These are phyloP conservation scores for Ectropis crepuscularia DNA, from an alignment of 2,888 invertebrate genomes.

Conservation along the genomic window DNA sequence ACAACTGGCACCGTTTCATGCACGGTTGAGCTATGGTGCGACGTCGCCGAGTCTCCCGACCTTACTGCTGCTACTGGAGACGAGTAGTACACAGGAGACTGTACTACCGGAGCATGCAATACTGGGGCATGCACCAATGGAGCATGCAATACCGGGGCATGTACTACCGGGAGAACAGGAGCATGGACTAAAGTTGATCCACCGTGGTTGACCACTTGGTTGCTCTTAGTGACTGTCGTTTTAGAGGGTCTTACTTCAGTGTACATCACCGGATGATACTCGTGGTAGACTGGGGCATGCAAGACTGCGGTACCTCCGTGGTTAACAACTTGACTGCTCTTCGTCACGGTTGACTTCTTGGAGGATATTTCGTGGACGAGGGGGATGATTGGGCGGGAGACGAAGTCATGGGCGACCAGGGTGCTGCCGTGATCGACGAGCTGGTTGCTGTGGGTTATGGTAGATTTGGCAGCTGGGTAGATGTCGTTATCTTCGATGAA, in stretches of 20 bases:
- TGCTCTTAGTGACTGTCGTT: slow-evolving; percentile 48
- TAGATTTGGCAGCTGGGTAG: slow-evolving; percentile 54
- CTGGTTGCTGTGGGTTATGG: slow-evolving; percentile 59
- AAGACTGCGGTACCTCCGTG: slow-evolving; percentile 54
- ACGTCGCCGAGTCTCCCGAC: slow-evolving; percentile 71
- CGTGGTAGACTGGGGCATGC: slow-evolving; percentile 44
- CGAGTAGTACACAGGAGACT: slow-evolving; percentile 56
- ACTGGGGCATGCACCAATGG: slow-evolving; percentile 49
- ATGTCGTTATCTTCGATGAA: slow-evolving; percentile 50
- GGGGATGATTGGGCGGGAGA: slow-evolving; percentile 56
- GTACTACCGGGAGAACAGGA: slow-evolving; percentile 38
- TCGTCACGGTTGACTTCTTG: slow-evolving; percentile 41
- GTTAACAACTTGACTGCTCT: slow-evolving; percentile 65
- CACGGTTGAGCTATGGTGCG: slow-evolving; percentile 80
- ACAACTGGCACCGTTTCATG: slow-evolving; percentile 67
- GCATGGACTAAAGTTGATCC: slow-evolving; percentile 49
- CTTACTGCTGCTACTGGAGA: slow-evolving; percentile 55
- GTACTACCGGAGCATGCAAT: slow-evolving; percentile 24
- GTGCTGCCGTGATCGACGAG: slow-evolving; percentile 59
- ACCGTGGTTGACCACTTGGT: slow-evolving; percentile 64
- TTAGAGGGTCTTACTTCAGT: slow-evolving; percentile 32
- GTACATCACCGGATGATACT: slow-evolving; percentile 30
- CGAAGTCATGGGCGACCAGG: slow-evolving; percentile 55
- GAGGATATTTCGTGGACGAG: slow-evolving; percentile 44
- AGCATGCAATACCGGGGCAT: slow-evolving; percentile 16